These are phyloP conservation scores for Dryadula phaetusa DNA, from an alignment of 2,888 invertebrate species.

Conservation along the genomic window DNA sequence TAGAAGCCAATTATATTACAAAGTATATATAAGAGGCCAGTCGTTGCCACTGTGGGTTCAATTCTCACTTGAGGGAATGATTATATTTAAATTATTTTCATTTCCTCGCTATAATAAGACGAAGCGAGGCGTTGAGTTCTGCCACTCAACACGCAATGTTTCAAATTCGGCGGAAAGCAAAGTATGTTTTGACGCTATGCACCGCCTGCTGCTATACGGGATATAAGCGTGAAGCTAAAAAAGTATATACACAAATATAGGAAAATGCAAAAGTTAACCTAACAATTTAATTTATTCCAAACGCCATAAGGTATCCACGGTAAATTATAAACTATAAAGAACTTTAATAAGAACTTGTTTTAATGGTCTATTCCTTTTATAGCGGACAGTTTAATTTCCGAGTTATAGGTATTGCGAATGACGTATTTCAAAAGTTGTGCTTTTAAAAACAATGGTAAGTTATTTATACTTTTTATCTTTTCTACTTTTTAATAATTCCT, in stretches of 20 bases:
- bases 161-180: no score
- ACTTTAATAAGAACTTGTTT: conserved; percentile 46
- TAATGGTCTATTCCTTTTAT: conserved; percentile 50
- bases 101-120: no score
- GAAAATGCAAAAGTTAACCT: not conserved
- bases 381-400: conserved; percentile 47
- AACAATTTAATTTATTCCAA: conserved; percentile 17
- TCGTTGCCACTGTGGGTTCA: no score
- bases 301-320: conserved; percentile 26
- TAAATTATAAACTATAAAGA: conserved; percentile 41
- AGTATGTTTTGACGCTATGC: no score
- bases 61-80: no score
- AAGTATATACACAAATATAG: not conserved
- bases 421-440: conserved; percentile 39
- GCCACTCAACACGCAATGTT: no score
- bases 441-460: conserved; percentile 28
- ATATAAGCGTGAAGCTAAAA: not conserved
- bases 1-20: no score
- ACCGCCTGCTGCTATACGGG: no score
- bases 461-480: conserved; percentile 17
- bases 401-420: conserved; percentile 42
- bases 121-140: no score
- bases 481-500: no score
- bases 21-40: no score
- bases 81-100: no score